Percentiles rank a stretch among this genome's conserved stretches.
Conservation (phyloP, 2,113 vertebrate genomes). For the Callionymus lyra region DNA sequence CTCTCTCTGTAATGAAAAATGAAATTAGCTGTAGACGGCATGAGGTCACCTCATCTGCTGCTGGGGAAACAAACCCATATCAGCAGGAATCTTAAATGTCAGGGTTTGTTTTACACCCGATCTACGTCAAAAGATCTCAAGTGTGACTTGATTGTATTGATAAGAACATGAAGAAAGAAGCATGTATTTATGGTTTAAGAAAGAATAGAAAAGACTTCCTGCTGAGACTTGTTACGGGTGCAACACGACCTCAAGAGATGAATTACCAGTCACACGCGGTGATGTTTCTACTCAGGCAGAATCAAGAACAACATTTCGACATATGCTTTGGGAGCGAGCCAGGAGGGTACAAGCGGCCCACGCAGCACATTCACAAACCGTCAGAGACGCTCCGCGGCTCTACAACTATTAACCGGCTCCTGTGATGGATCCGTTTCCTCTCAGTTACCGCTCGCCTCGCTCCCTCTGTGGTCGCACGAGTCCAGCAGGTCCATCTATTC, state of each 20-base stretch:
- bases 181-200: too few species aligned
- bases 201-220: too few species aligned
- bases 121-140: too few species aligned
- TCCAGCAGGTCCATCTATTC: background rate
- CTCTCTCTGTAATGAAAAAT: too few species aligned
- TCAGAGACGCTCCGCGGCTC: conserved; percentile 23
- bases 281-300: background rate
- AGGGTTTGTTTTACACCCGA: too few species aligned
- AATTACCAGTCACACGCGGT: conserved; percentile 27
- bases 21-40: too few species aligned
- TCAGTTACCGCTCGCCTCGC: conserved; percentile 18
- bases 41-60: too few species aligned
- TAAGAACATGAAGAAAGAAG: too few species aligned
- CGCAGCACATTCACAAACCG: conserved; percentile 13
- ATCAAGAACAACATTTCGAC: conserved; percentile 24
- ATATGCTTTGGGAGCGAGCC: conserved; percentile 26
- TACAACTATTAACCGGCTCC: conserved; percentile 9
- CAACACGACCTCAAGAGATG: conserved; percentile 29
- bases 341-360: conserved; percentile 15
- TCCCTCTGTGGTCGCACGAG: background rate
- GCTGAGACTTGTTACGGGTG: conserved; percentile 11
- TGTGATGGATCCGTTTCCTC: conserved; percentile 17
- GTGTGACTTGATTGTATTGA: too few species aligned
- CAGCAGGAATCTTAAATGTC: too few species aligned
- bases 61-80: too few species aligned